Base-by-base conservation (phyloP, 2,797 vertebrate species). In the Phrynocephalus vlangalii region DNA sequence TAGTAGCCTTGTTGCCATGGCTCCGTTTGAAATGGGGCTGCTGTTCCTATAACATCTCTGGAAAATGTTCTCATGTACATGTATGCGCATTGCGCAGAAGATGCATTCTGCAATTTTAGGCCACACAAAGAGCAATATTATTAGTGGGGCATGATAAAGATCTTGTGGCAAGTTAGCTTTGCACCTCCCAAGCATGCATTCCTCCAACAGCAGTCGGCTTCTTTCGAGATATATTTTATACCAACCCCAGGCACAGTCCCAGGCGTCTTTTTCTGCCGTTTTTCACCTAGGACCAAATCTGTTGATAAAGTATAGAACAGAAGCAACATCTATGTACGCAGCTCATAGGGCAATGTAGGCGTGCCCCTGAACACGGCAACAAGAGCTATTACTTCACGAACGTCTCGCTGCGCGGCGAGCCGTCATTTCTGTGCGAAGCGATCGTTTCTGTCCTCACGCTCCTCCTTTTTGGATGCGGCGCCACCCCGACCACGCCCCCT, bases 311-410 rank as follows among this genome's bases (percentile, higher is more conserved):
- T 72, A 75, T 28, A 24, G 52, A 56, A 20, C 3, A 20, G 22
- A 67, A 44, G 15, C n/a, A 1, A 1, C 16, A 44, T 72, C 87
- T 44, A 13, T 83, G 38, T 8, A 75, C 5, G 0, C 77, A 52
- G 38, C 38, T 44, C 38, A 44, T 44, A 11, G 86, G 78, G 63
- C 78, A 88, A 88, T 92, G 92, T 79, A 68, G 70, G 80, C 79
- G 92, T 78, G 90, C 75, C 87, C 33, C 13, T n/a, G 67, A 44
- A 26, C 28, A 38, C 88, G 82, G 81, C 88, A 94, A 94, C 90
- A 89, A n/a, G n/a, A n/a, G n/a, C n/a, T n/a, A n/a, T n/a, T n/a
- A n/a, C n/a, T n/a, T n/a, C n/a, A n/a, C n/a, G n/a, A n/a, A n/a
- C n/a, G n/a, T n/a, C n/a, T n/a, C n/a, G n/a, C n/a, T n/a, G n/a